Base-by-base conservation (phyloP, 2,113 vertebrate species). In the Pangasianodon gigas region DNA sequence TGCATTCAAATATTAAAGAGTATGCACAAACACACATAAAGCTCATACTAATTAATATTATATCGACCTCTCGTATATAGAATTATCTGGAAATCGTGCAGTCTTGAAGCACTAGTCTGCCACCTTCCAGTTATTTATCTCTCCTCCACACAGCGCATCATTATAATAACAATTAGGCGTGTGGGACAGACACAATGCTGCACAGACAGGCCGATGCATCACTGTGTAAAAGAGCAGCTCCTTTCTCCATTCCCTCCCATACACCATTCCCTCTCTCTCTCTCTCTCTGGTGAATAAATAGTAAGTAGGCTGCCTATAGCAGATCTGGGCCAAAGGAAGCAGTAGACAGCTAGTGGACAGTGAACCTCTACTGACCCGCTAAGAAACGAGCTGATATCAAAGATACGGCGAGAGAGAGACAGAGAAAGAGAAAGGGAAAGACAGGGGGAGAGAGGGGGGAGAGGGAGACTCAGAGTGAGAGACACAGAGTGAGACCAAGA, bases 121-220 rank as follows among this genome's bases (percentile, higher is more conserved):
- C n/a, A 71, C 58, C 84, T 88, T 5, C 0, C 69, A 81, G n/a
- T 74, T 74, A 69, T 89, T 80, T 69, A 60, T 87, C 65, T 88
- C 60, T 67, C 62, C 14, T 56, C 24, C 48, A 65, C 71, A 84
- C 83, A 74, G 75, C 52, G 13, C 77, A 54, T 86, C n/a, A 89
- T 89, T 88, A 89, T 91, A 90, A 88, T 80, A 85, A 87, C 91
- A 79, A 92, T 92, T 86, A 90, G 86, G 26, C 84, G 81, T 79
- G 86, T 58, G 83, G 74, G 85, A 80, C 56, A 26, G 8, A 84
- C 52, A 89, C 32, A 79, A 56, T 54, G n/a, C 83, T 58, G 83
- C 83, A 87, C 93, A 87, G 87, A 92, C 90, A 89, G 91, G 84
- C 88, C 77, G 85, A 92, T 48, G 92, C 77, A 92, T 84, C 86